A percentile compares a stretch with the other conserved stretches of the same genome.
These are phyloP conservation scores for Arbacia lixula DNA, from an alignment of 53 echinoderm and acorn worm species.

Conservation along the genomic window DNA sequence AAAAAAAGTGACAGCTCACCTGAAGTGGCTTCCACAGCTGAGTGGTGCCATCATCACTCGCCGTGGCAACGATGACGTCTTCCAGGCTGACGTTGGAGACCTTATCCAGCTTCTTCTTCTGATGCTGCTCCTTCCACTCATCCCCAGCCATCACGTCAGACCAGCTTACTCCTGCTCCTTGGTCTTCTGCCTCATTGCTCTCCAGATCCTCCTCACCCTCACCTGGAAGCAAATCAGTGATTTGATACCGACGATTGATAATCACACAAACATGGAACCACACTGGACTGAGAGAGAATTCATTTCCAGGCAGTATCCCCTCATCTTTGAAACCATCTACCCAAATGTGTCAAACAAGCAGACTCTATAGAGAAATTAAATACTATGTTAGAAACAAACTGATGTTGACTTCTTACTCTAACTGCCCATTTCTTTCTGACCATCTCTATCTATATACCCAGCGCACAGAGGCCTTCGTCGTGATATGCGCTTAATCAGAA, in stretches of 20 bases:
- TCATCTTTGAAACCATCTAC: too few species aligned
- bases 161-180: conserved; percentile 61
- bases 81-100: conserved; percentile 82
- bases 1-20: conserved; percentile 57
- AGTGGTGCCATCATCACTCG: conserved; percentile 85
- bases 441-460: not conserved
- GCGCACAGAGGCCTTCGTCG: too few species aligned
- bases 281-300: too few species aligned
- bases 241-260: too few species aligned
- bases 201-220: not conserved
- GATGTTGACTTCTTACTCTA: not conserved
- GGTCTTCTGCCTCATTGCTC: conserved; percentile 9
- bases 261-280: too few species aligned
- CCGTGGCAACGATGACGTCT: conserved; percentile 83
- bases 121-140: conserved; percentile 85
- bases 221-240: not conserved
- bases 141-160: conserved; percentile 68
- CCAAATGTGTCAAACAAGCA: too few species aligned
- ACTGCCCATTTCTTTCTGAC: not conserved
- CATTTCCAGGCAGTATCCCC: too few species aligned
- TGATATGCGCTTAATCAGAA: too few species aligned
- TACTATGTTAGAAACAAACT: not conserved
- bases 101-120: conserved; percentile 90
- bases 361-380: not conserved
- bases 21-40: conserved; percentile 95